Percentiles rank a stretch among this genome's conserved stretches.
Conservation (phyloP, 2,888 invertebrate species). For the Orthosia cruda region DNA sequence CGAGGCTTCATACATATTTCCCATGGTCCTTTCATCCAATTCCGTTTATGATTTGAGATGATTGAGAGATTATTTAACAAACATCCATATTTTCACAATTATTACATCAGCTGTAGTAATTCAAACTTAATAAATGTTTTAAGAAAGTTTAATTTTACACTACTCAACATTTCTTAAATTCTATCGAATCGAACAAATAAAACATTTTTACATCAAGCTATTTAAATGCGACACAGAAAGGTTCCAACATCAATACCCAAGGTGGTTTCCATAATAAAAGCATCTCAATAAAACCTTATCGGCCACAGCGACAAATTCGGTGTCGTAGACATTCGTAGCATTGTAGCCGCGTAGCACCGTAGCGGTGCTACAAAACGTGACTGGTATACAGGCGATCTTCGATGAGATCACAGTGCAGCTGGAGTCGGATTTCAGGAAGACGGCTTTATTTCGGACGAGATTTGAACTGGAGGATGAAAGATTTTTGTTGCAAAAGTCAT, state of each 20-base stretch:
- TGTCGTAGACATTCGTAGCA: conserved; percentile 61
- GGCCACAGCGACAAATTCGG: conserved; percentile 64
- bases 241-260: conserved; percentile 31
- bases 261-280: conserved; percentile 59
- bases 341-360: conserved; percentile 59
- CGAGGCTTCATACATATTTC: too few relatives aligned
- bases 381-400: conserved; percentile 61
- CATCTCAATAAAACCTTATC: conserved; percentile 56
- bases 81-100: too few relatives aligned
- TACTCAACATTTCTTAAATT: too few relatives aligned
- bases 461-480: conserved; percentile 26
- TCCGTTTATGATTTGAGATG: too few relatives aligned
- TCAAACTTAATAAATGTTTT: too few relatives aligned
- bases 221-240: conserved; percentile 37
- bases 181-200: neutral
- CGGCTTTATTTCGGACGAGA: conserved; percentile 44
- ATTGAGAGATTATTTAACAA: too few relatives aligned
- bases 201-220: conserved; percentile 12
- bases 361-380: conserved; percentile 64
- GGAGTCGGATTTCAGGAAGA: conserved; percentile 50
- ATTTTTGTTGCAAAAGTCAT: conserved; percentile 12
- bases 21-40: too few relatives aligned
- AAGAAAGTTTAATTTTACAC: too few relatives aligned
- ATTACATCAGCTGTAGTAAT: too few relatives aligned
- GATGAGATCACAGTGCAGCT: conserved; percentile 64